phyloP scores from a whole-genome alignment of 2,888 invertebrate genomes.

The Hypolimnas misippus region DNA sequence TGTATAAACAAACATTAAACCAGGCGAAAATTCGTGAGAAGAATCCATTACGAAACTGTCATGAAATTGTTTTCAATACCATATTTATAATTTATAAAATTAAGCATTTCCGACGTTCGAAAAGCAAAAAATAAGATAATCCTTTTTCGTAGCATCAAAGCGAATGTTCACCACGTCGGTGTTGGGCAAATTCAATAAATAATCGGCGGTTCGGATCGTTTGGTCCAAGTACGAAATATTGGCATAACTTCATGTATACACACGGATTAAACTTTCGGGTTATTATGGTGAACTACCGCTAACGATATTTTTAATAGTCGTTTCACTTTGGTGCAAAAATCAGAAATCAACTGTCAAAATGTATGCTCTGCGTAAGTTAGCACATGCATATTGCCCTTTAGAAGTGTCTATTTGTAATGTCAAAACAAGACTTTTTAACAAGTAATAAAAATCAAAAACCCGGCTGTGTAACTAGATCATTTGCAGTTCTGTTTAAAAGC shows the following conservation, averaged over 20 bases:
- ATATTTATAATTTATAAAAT: slow-evolving; percentile 12
- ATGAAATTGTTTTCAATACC: slow-evolving; percentile 4
- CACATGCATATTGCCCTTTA: too few relatives aligned
- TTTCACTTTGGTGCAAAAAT: too few relatives aligned
- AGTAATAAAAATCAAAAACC: too few relatives aligned
- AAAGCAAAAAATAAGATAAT: slow-evolving; percentile 41
- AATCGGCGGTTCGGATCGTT: slow-evolving; percentile 34
- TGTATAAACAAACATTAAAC: neutral
- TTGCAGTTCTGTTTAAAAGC: too few relatives aligned
- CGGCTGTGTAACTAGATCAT: too few relatives aligned
- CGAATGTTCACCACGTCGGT: slow-evolving; percentile 32
- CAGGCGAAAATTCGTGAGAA: neutral
- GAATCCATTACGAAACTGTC: neutral
- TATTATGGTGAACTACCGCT: too few relatives aligned
- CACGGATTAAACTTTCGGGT: too few relatives aligned
- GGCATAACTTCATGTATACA: neutral
- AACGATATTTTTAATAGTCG: too few relatives aligned
- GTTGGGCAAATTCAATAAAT: slow-evolving; percentile 46
- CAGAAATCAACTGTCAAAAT: too few relatives aligned
- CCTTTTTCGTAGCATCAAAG: slow-evolving; percentile 37
- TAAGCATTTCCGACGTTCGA: slow-evolving; percentile 15
- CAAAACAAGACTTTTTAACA: too few relatives aligned
- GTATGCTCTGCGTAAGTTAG: too few relatives aligned
- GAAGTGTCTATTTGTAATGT: too few relatives aligned
- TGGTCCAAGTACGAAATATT: slow-evolving; percentile 31